Evolutionary conservation across 2,113 vertebrate species (phyloP).

Genomic region (Nesogale talazaci): DNA sequence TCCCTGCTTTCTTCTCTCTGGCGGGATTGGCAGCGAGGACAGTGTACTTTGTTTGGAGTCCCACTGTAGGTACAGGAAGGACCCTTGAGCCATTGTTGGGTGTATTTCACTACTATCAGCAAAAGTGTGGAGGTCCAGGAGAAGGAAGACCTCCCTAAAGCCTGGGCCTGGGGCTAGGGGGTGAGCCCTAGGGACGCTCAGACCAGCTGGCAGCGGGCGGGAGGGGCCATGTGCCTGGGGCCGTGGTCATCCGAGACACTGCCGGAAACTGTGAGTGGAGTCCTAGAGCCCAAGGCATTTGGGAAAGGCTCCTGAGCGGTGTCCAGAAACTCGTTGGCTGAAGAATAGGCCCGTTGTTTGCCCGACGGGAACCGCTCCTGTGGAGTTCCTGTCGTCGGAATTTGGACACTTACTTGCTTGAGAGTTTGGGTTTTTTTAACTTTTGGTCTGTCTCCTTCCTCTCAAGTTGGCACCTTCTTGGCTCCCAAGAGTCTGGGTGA

Average conservation of each 20-base stretch:
- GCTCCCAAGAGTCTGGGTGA: constrained; percentile 9
- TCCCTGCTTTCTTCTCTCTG: background rate
- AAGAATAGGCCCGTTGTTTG: constrained; percentile 51
- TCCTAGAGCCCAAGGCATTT: constrained; percentile 33
- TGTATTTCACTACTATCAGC: background rate
- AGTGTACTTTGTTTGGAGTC: constrained; percentile 5
- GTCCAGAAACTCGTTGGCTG: constrained; percentile 28
- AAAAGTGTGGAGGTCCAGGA: background rate
- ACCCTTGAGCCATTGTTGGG: background rate
- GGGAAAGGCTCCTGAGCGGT: constrained; percentile 36
- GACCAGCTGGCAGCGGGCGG: constrained; percentile 34
- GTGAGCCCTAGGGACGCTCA: background rate
- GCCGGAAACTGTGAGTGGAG: constrained; percentile 6
- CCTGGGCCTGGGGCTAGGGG: constrained; percentile 28
- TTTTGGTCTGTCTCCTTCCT: constrained; percentile 24
- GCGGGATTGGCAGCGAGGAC: background rate
- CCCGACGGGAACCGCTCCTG: background rate
- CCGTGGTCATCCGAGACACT: constrained; percentile 7
- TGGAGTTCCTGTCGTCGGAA: constrained; percentile 26
- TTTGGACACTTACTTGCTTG: constrained; percentile 50
- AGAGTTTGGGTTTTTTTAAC: constrained; percentile 28
- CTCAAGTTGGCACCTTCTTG: constrained; percentile 39
- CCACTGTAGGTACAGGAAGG: background rate
- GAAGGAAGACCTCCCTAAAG: background rate
- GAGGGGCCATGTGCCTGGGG: background rate